These are phyloP conservation scores for Enteromius viviparus DNA, from an alignment of 2,797 vertebrate genomes.

Conservation along the genomic window DNA sequence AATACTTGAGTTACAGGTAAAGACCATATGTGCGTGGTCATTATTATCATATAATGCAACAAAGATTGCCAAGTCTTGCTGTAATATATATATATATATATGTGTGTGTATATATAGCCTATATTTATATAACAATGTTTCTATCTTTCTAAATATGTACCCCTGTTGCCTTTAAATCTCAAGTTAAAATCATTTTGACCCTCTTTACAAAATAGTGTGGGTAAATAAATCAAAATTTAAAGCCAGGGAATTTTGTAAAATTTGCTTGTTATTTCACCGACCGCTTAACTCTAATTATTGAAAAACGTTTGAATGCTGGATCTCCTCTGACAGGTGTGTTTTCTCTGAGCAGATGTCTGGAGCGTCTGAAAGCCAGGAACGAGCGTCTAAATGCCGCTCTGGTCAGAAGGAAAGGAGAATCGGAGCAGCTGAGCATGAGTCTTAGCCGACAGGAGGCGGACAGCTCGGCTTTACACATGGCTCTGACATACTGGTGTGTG, in stretches of 20 bases:
- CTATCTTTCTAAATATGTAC: neutral
- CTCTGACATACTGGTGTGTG: slow-evolving; percentile 86
- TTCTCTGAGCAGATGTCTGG: slow-evolving; percentile 75
- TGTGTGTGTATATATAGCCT: neutral
- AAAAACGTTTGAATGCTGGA: neutral
- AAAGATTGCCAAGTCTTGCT: neutral
- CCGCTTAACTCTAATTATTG: neutral
- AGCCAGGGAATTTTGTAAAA: neutral
- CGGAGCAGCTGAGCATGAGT: slow-evolving; percentile 80
- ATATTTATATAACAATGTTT: neutral
- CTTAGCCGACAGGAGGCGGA: slow-evolving; percentile 81
- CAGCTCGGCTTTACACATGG: slow-evolving; percentile 81
- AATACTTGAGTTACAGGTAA: neutral
- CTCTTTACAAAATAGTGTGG: neutral
- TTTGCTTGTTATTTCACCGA: neutral
- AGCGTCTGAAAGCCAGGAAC: slow-evolving; percentile 83
- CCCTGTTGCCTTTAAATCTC: neutral
- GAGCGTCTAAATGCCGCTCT: slow-evolving; percentile 81
- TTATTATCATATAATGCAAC: neutral
- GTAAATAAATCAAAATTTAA: neutral
- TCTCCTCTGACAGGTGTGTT: slow-evolving; percentile 11
- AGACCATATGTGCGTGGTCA: neutral
- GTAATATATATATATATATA: neutral
- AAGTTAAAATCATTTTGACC: neutral
- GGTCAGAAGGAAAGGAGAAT: slow-evolving; percentile 80